Evolutionary conservation across 2,888 invertebrate genomes (phyloP), one percentile per base, ranked within the genome.

Genomic region (Prosapia bicincta): DNA sequence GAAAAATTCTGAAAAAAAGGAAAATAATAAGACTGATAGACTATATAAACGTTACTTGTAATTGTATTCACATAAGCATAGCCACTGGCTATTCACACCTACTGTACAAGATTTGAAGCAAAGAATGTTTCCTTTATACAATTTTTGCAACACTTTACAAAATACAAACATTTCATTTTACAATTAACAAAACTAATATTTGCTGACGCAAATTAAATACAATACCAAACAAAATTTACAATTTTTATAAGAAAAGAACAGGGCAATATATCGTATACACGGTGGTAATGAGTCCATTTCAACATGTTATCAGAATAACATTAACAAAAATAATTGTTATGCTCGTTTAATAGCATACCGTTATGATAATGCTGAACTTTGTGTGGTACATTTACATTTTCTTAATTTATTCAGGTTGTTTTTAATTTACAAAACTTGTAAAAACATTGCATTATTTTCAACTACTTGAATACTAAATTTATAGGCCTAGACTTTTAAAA

Each of bases 31-130:
- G 54, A 54, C 54, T 54, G n/a, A 20, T 78, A 75, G 77, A 79
- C 77, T 78, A 79, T 80, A 80, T 80, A 80, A 80, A 80, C 80
- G 26, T 80, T 80, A 80, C 79, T 79, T 80, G 78, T 80, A 80
- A 54, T 78, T 79, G 78, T 80, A 80, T 80, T 80, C 80, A 80
- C 80, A 80, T 80, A 79, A 79, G 68, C 78, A 78, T 79, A 79
- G 79, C 79, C 80, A 79, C 75, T 78, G 80, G 79, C 80, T 80
- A 80, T 80, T 78, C 79, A 80, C 80, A 80, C 80, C 79, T 76
- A 80, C 79, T 80, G 80, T 80, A 80, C 80, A 80, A 77, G 79
- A 78, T 77, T 78, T 78, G 24, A 76, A 79, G 77, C 78, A 78
- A 72, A 78, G 76, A 77, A 79, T 78, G 76, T 79, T 78, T 79